Base-by-base conservation (phyloP, 2,113 vertebrate species). In the Electrona antarctica region DNA sequence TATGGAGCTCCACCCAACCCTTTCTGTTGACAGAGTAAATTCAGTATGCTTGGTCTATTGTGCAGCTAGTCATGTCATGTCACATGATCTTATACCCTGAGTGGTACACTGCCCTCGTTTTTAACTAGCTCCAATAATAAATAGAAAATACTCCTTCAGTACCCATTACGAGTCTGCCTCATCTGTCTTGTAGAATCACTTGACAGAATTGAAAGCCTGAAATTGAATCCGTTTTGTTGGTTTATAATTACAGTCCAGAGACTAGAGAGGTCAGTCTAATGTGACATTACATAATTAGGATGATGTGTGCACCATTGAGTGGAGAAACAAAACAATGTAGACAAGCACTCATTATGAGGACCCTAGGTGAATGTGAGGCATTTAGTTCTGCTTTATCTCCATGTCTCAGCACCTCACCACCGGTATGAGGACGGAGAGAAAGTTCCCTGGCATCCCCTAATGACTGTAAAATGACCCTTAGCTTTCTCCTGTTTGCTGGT, bases 1-100 rank as follows among this genome's bases (percentile, higher is more conserved):
- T 6, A 41, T 41, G 33, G 33, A 41, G 3, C 56, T 75, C 74
- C 67, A 49, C 67, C 71, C 67, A 59, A 48, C 55, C 62, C 48
- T 7, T 12, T 67, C 61, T 85, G 70, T 82, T 81, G 74, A 82
- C 79, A 80, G 73, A 87, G 79, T 69, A 77, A 81, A 84, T 74
- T 13, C 52, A 33, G 74, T 58, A 29, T 76, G 76, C 70, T 56
- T 79, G 69, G 61, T 51, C 59, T 51, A 46, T 54, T 73, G 54
- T 58, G 50, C 65, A 60, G 73, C 50, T 69, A 47, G 45, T 21
- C 49, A 7, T 0, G 14, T 41, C 33, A 41, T 41, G 33, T 81
- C 89, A 89, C 83, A 80, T 84, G 86, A 80, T 67, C 8, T 14
- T 0, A 49, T 59, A n/a, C n/a, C 46, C 52, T 2, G 62, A 77